Evolutionary conservation across 2,888 invertebrate genomes (phyloP).

Genomic region (Acleris sparsana): DNA sequence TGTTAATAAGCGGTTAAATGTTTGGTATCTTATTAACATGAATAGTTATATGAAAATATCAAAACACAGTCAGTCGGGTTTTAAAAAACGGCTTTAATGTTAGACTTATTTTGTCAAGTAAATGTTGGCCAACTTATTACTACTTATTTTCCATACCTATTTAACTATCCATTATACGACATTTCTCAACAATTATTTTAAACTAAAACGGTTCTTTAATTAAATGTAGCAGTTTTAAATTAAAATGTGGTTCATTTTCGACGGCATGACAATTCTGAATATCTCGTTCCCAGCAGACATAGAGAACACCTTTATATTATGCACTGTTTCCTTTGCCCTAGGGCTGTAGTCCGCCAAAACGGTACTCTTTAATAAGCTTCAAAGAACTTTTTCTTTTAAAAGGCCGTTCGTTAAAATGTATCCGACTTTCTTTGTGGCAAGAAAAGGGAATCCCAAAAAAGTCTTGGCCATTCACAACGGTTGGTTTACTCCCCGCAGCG

Average conservation of each 20-base stretch:
- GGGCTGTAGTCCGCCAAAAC: slow-evolving; percentile 61
- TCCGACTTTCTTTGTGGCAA: slow-evolving; percentile 71
- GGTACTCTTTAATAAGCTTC: slow-evolving; percentile 70
- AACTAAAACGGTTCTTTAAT: neutral
- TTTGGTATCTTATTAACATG: too few relatives aligned
- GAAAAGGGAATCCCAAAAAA: slow-evolving; percentile 66
- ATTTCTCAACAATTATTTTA: too few relatives aligned
- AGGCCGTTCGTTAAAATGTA: slow-evolving; percentile 69
- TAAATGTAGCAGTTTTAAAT: neutral
- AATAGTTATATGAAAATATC: too few relatives aligned
- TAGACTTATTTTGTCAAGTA: too few relatives aligned
- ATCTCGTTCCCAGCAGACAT: slow-evolving; percentile 10
- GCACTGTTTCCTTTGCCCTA: slow-evolving; percentile 51
- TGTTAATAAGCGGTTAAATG: too few relatives aligned
- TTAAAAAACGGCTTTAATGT: too few relatives aligned
- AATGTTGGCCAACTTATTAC: too few relatives aligned
- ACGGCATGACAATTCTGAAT: slow-evolving; percentile 16
- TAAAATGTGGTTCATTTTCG: slow-evolving; percentile 16
- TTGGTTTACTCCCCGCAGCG: slow-evolving; percentile 66
- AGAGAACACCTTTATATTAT: slow-evolving; percentile 45
- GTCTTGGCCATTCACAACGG: slow-evolving; percentile 66
- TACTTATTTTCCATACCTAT: too few relatives aligned
- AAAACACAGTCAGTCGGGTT: too few relatives aligned
- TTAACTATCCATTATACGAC: too few relatives aligned
- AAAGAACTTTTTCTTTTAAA: slow-evolving; percentile 69